These are phyloP conservation scores for Dioctria linearis DNA, from an alignment of 2,888 invertebrate genomes.

Conservation along the genomic window DNA sequence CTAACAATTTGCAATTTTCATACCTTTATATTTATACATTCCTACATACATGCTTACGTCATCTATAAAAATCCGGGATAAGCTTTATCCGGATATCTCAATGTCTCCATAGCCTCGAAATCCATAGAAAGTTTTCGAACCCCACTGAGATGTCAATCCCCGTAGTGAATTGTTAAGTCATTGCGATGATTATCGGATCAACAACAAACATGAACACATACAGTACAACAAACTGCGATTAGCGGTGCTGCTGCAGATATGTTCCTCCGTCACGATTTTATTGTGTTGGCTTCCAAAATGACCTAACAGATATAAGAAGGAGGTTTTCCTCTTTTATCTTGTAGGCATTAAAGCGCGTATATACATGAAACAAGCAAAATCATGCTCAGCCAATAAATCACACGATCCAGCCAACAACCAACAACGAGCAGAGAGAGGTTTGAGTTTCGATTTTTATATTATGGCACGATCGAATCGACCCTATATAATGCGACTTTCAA, in stretches of 20 bases:
- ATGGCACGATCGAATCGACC: constrained; percentile 41
- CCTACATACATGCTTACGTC: too few relatives aligned
- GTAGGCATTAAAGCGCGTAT: background rate
- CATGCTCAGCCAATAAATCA: constrained; percentile 54
- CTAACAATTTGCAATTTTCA: constrained; percentile 40
- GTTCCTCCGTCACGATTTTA: constrained; percentile 44
- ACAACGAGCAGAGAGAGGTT: background rate
- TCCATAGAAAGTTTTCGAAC: constrained; percentile 38
- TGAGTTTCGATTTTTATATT: background rate
- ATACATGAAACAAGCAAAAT: constrained; percentile 22
- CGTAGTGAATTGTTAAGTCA: constrained; percentile 27
- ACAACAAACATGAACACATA: constrained; percentile 49
- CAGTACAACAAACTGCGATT: constrained; percentile 41
- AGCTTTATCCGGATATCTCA: constrained; percentile 49
- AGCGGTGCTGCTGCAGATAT: constrained; percentile 35
- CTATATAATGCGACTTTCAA: background rate
- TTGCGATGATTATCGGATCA: constrained; percentile 51
- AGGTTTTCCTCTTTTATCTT: background rate
- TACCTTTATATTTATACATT: constrained; percentile 14
- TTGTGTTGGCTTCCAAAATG: constrained; percentile 51
- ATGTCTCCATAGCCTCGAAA: constrained; percentile 37
- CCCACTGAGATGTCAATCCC: constrained; percentile 48
- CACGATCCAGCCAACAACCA: constrained; percentile 13
- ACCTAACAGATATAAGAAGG: constrained; percentile 9
- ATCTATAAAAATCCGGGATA: background rate